Percentiles rank a stretch among this genome's conserved stretches.
These are phyloP conservation scores for Marcusenius ussheri DNA, from an alignment of 2,113 vertebrate species.

Conservation along the genomic window DNA sequence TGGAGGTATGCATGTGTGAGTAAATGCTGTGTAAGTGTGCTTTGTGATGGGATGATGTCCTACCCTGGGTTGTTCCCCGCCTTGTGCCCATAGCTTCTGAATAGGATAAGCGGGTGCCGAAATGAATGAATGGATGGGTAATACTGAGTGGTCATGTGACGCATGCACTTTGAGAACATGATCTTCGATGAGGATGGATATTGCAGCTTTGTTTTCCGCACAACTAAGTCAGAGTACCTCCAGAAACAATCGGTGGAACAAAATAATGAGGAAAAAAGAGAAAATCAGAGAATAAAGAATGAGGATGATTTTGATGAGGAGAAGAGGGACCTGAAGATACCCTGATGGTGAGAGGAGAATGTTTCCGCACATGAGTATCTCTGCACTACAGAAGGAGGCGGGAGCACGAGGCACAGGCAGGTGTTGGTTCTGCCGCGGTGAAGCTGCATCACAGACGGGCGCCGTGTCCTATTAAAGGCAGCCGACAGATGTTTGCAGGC, in stretches of 20 bases:
- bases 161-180: neutral
- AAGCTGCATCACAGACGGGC: neutral
- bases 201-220: neutral
- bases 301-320: neutral
- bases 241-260: neutral
- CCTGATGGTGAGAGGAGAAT: neutral
- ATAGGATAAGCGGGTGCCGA: neutral
- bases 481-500: neutral
- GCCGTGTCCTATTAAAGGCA: neutral
- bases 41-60: neutral
- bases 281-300: neutral
- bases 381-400: neutral
- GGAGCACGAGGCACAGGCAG: neutral
- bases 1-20: neutral
- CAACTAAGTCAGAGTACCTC: neutral
- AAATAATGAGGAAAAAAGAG: neutral
- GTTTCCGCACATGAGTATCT: neutral
- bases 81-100: neutral
- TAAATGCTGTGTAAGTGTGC: neutral
- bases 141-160: neutral
- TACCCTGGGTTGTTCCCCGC: neutral
- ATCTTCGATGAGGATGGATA: neutral
- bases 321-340: neutral
- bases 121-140: neutral
- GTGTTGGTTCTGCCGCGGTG: neutral